Evolutionary conservation across 2,797 vertebrate genomes (phyloP), one percentile per base, ranked within the genome.

Genomic region (Heterohyrax brucei): DNA sequence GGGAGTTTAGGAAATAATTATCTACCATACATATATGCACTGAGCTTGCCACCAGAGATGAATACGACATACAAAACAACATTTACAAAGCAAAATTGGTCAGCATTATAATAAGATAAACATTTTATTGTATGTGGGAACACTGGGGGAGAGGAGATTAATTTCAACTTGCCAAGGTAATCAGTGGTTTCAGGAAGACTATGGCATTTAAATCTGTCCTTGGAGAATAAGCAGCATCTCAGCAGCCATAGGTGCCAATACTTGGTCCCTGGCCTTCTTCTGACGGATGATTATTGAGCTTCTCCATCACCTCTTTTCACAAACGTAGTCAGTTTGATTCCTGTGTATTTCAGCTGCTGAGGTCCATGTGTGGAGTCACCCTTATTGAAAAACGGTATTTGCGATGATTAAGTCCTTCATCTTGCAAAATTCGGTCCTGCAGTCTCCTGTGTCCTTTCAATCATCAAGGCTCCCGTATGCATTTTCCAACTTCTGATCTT

Each of bases 151-250:
- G 18, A 81, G 18, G 68, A 87, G 70, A 92, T 85, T 79, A 85
- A 79, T 88, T 87, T 6, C 70, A 72, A 10, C 24, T 18, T 83
- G 80, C 19, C 48, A 87, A 13, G 75, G 91, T 80, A 93, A 77
- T 92, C 0, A 56, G 7, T 66, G 39, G 1, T 21, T 87, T 91
- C 77, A 53, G 82, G 44, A 75, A 70, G 64, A 72, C 21, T 33
- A 7, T 44, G 33, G 24, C 53, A 76, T 92, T 82, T 75, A 83
- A 82, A 80, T 30, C 10, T 19, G 53, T 80, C 75, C 64, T 90
- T 77, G 24, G 92, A 83, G 30, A 93, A 86, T 70, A 22, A 93
- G 48, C 62, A 82, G n/a, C 88, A 79, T 82, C 77, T 93, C 87
- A 84, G 90, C 26, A 88, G 24, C 22, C 14, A 73, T 28, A 66